Evolutionary conservation across 2,113 vertebrate species (phyloP).

Genomic region (Peromyscus californicus): DNA sequence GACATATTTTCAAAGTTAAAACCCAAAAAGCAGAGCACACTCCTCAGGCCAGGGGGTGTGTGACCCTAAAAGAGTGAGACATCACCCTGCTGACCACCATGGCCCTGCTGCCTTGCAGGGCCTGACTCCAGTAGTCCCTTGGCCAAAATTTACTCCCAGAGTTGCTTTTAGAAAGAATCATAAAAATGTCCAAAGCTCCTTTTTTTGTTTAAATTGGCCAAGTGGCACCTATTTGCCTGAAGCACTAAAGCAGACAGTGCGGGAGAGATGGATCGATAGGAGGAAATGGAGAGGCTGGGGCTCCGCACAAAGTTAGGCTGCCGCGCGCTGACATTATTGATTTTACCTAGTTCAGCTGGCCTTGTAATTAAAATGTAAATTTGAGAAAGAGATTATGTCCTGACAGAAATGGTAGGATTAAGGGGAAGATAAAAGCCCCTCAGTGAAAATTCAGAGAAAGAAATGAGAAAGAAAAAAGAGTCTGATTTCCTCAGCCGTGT

Average conservation of each 20-base stretch:
- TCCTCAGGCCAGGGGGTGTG: background rate
- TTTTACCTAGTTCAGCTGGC: constrained; percentile 96
- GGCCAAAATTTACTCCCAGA: constrained; percentile 24
- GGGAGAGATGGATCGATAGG: constrained; percentile 93
- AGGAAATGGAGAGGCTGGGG: constrained; percentile 92
- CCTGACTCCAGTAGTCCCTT: background rate
- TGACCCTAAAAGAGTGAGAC: background rate
- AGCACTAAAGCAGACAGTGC: constrained; percentile 89
- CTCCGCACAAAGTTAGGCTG: constrained; percentile 87
- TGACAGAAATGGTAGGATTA: constrained; percentile 98
- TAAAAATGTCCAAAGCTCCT: constrained; percentile 77
- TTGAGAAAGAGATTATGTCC: constrained; percentile 99
- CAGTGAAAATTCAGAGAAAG: constrained; percentile 90
- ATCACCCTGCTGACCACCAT: too few relatives aligned
- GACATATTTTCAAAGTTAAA: constrained; percentile 64
- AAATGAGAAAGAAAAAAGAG: constrained; percentile 83
- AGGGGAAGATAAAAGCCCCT: constrained; percentile 94
- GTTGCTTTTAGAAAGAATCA: constrained; percentile 70
- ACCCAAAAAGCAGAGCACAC: background rate
- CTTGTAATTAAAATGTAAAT: constrained; percentile 99
- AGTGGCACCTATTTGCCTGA: constrained; percentile 91
- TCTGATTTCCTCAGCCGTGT: constrained; percentile 84
- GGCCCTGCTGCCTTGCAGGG: background rate
- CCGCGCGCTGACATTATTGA: constrained; percentile 94
- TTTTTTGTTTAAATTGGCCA: constrained; percentile 91